A percentile compares a stretch with the other conserved stretches of the same genome.
Evolutionary conservation across 1,140 invertebrate species (phyloP).

Genomic region (Pseudomyrmex concolor): DNA sequence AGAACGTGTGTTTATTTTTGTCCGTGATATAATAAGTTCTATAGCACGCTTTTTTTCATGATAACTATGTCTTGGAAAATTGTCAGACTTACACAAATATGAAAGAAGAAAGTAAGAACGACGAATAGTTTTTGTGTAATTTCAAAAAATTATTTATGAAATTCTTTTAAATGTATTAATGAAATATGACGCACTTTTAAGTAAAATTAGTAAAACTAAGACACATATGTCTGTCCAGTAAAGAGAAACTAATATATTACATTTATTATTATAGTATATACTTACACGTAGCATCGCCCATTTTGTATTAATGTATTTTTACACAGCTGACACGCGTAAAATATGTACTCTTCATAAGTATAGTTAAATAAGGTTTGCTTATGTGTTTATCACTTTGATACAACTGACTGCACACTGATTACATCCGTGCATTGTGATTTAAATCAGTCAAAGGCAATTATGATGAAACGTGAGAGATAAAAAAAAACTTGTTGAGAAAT

Average conservation of each 20-base stretch:
- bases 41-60: not conserved
- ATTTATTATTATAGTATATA: constrained; percentile 25
- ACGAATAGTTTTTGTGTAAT: too few species aligned
- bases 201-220: too few species aligned
- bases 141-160: too few species aligned
- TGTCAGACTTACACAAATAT: too few species aligned
- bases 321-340: not conserved
- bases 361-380: constrained; percentile 30
- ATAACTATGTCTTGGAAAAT: not conserved
- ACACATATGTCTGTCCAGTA: not conserved
- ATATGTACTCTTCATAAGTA: not conserved
- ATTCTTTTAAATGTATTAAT: too few species aligned
- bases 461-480: constrained; percentile 27
- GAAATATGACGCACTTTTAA: too few species aligned
- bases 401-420: constrained; percentile 53
- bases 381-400: constrained; percentile 21
- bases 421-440: constrained; percentile 62
- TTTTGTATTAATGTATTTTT: constrained; percentile 20
- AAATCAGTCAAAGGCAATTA: constrained; percentile 48
- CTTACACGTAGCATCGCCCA: constrained; percentile 70
- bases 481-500: constrained; percentile 27
- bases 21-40: constrained; percentile 24
- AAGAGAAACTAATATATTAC: not conserved
- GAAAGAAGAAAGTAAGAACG: too few species aligned
- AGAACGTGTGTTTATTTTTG: constrained; percentile 32